Base-by-base conservation (phyloP, 2,113 vertebrate genomes). In the Ariopsis seemanni region DNA sequence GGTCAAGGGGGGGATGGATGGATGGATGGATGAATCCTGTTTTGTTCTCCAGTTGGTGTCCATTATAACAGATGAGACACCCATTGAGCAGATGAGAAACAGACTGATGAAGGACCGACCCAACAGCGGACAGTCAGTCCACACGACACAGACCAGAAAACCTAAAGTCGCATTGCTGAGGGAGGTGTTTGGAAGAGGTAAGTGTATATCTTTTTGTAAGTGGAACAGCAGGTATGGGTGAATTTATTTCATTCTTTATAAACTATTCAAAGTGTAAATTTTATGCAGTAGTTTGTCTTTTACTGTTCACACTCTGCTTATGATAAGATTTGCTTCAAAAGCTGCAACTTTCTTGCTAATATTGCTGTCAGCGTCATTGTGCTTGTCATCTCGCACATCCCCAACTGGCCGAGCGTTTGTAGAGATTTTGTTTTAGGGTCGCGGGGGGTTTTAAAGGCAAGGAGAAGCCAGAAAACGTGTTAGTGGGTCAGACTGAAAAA, bases 131-230 rank as follows among this genome's bases (percentile, higher is more conserved):
- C 92, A 85, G 22, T 87, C 0, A 87, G 77, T 8, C 77, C 92
- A 93, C 57, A 83, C 90, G 1, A 58, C 93, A 14, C 95, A 94
- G 91, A 95, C 94, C 3, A 94, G 94, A 53, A 96, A 96, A 74
- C 95, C 96, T 3, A 96, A 96, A 91, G 92, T 96, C 0, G 95
- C 94, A 10, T 91, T 96, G 82, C 92, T 96, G 80, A 90, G 94
- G 80, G 96, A 96, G 92, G 96, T 96, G 50, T 96, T 97, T 0
- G 96, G 96, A 63, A 91, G 96, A 92, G 96, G 96, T 96, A 83
- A 60, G 34, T 25, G 18, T 25, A 72, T 14, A 71, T 67, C 0
- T 63, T 72, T 75, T 12, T 84, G 20, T 25, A 77, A 22, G 48
- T 27, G 11, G 2, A 14, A n/a, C 2, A 11, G 7, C 5, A 6